Conservation (phyloP, 2,888 invertebrate species). For the Silvanus unidentatus region DNA sequence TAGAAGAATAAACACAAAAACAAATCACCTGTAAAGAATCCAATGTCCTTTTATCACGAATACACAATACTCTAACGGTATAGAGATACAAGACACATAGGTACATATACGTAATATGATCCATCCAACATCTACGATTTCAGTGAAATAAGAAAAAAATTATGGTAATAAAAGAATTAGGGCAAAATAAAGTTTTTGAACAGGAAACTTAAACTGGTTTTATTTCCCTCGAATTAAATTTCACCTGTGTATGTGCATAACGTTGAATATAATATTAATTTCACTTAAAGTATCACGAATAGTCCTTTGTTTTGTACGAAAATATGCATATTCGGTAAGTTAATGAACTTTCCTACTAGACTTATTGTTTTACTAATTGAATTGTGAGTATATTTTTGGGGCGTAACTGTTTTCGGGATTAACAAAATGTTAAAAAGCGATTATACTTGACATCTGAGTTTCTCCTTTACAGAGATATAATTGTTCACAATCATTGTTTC, state of each 20-base stretch:
- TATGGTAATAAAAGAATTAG: slow-evolving; percentile 23
- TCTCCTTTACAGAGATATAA: too few relatives aligned
- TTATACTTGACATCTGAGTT: too few relatives aligned
- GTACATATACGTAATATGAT: too few relatives aligned
- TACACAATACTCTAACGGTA: slow-evolving; percentile 9
- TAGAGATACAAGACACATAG: slow-evolving; percentile 6
- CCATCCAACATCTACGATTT: slow-evolving; percentile 17
- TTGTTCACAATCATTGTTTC: too few relatives aligned
- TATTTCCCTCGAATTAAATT: slow-evolving; percentile 25
- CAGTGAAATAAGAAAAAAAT: slow-evolving; percentile 15
- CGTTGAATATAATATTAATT: slow-evolving; percentile 22
- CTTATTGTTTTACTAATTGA: too few relatives aligned
- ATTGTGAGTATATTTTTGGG: too few relatives aligned
- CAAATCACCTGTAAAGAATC: slow-evolving; percentile 3
- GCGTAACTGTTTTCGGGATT: too few relatives aligned
- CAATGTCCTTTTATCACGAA: slow-evolving; percentile 1
- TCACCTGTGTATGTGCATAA: slow-evolving; percentile 19
- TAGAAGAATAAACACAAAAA: too few relatives aligned
- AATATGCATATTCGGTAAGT: slow-evolving; percentile 8
- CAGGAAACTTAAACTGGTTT: slow-evolving; percentile 30
- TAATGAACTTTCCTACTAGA: slow-evolving; percentile 10
- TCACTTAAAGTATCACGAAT: slow-evolving; percentile 17
- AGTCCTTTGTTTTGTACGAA: slow-evolving; percentile 11
- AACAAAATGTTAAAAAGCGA: too few relatives aligned
- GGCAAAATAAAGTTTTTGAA: slow-evolving; percentile 26